Evolutionary conservation across 2,888 invertebrate genomes (phyloP), one percentile per base, ranked within the genome.

Genomic region (Pristionchus arcanus): DNA sequence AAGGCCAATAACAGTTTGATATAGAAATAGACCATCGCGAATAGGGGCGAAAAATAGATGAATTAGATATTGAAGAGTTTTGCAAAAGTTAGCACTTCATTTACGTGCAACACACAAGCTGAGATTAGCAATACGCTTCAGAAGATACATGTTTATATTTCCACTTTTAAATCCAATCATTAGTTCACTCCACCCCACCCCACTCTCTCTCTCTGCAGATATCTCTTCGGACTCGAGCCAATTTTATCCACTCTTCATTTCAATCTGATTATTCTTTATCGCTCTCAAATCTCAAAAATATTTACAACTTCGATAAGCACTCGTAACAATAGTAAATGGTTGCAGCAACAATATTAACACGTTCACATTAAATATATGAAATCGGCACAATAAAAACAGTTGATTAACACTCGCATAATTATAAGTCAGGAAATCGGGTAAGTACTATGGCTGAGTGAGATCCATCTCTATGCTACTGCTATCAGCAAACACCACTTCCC

Each of bases 221-320:
- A 49, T 53, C 53, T 28, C 81, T 53, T 53, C 81, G 81, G 81
- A 49, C 81, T 81, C 81, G 49, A 81, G 81, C 81, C 81, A 81
- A 81, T 81, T 53, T 21, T n/a, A 16, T 81, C 49, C 9, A 49
- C 16, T 28, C 53, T 49, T 15, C 81, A 77, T 74, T 34, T 16
- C 53, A 77, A 28, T 53, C 15, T 37, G 13, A 16, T 31, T 21
- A 74, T 37, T 19, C 25, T 53, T 81, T 49, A 42, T 81, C 49
- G n/a, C 49, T 53, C 25, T 53, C 25, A 28, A 81, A 42, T 49
- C 34, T 81, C 19, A n/a, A 49, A 81, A 16, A 49, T 42, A 81
- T 81, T 42, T 49, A 81, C 28, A 81, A 49, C n/a, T 1, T 9
- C 37, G 21, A 49, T 21, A 49, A 53, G 63, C 37, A 74, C 81